Base-by-base conservation (phyloP, 2,113 vertebrate species). In the Talpa occidentalis region DNA sequence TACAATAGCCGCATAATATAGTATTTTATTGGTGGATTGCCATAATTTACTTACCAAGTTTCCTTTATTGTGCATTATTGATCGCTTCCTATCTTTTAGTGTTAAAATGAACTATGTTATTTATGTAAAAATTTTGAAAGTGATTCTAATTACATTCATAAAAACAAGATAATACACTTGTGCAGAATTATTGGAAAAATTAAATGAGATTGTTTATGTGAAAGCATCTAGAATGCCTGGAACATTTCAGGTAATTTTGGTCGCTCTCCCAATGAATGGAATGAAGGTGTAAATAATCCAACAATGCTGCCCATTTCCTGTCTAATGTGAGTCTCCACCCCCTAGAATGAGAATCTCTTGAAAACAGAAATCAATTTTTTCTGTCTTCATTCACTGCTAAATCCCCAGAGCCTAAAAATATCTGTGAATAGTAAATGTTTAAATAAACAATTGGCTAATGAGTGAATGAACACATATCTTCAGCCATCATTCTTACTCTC, bases 191-290 rank as follows among this genome's bases (percentile, higher is more conserved):
- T 80, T 84, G 52, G n/a, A 90, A 90, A 95, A 94, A 74, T 72
- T 73, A 95, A 95, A 73, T 78, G 74, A 93, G 74, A 92, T 54
- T 81, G 59, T 88, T 78, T 94, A 88, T 85, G 42, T 73, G 35
- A 84, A 88, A 59, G 12, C 4, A 92, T 64, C 70, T 82, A 92
- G 60, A 93, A 90, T 80, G 9, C 59, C 42, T 67, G n/a, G 52
- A 2, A 42, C 24, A 84, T 67, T n/a, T 59, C 90, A 91, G 8
- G 14, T 81, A 77, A 91, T 96, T 92, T 94, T 22, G 60, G 28
- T 56, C 30, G 59, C 35, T 8, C 11, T 79, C 19, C 56, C 59
- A 77, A 78, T 69, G 32, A 80, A 70, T 28, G 74, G 60, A 94
- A 69, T 74, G 81, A 88, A 30, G 32, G 24, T 70, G 9, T 40